Evolutionary conservation across 2,888 invertebrate genomes (phyloP), one percentile per base, ranked within the genome.

Genomic region (Aradus depressus): DNA sequence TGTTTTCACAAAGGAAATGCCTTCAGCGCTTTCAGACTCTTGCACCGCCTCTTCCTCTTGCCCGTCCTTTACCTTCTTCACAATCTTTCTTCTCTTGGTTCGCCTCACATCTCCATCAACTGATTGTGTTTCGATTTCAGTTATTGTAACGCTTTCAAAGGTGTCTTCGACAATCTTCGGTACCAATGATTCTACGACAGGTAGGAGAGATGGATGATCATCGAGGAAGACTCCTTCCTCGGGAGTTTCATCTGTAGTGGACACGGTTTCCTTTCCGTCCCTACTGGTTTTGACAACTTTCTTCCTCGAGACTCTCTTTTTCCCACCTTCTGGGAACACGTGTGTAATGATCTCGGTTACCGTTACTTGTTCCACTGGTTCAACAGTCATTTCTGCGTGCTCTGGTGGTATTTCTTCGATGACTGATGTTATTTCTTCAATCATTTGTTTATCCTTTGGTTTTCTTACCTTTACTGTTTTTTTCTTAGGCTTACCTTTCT

Each of bases 221-320:
- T 58, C 55, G 12, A 34, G 44, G 2, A 69, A 67, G 54, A 61
- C 60, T 21, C 67, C 68, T 44, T 64, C 63, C 10, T 65, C 64
- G 0, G 70, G 69, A 3, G 65, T 64, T 10, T 70, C 66, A 60
- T 70, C 68, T 2, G 68, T n/a, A n/a, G 16, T 68, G 1, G 51
- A 49, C 10, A 51, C 44, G 16, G 42, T 39, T 51, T 55, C 47
- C 25, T 47, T 50, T 12, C 52, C 52, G 25, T 42, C 52, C 14
- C 52, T 55, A n/a, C 35, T 35, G 31, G 50, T 37, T 3, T 10
- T 34, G 3, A 43, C 32, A 12, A 21, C 23, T 35, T 43, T 54
- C 21, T 39, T 44, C 19, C 43, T 44, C 14, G 43, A 35, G 10
- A 53, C 41, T 14, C 28, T 45, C 3, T 41, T 28, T 38, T 47